A percentile compares a stretch with the other conserved stretches of the same genome.
phyloP scores from a whole-genome alignment of 2,113 vertebrate genomes.

The Fregetta grallaria region DNA sequence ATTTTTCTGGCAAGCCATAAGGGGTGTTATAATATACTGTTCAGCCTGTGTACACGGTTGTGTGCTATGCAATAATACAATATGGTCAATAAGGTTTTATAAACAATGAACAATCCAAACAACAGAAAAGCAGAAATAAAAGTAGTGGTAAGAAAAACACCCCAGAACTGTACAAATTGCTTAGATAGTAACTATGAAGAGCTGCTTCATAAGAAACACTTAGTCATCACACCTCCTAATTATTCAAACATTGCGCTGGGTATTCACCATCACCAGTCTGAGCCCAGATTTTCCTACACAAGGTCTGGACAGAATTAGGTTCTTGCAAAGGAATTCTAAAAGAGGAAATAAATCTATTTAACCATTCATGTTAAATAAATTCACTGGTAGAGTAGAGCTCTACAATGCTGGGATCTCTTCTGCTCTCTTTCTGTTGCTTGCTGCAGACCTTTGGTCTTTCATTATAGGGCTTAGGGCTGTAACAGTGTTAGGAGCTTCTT shows the following conservation, averaged over 20 bases:
- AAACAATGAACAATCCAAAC: background rate
- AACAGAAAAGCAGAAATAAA: background rate
- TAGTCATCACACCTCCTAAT: background rate
- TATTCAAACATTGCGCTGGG: background rate
- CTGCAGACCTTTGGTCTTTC: background rate
- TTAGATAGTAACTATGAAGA: background rate
- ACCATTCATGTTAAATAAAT: background rate
- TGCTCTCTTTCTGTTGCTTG: background rate
- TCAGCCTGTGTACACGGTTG: accelerated
- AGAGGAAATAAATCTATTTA: background rate
- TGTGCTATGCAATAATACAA: background rate
- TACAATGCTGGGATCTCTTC: background rate
- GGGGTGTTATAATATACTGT: background rate
- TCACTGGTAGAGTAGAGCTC: background rate
- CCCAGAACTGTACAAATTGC: background rate
- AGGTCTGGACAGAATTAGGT: background rate
- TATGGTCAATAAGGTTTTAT: background rate
- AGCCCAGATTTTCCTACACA: background rate
- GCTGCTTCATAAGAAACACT: background rate
- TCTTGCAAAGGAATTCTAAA: background rate
- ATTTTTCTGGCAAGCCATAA: background rate
- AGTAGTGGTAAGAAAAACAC: background rate
- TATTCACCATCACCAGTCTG: background rate
- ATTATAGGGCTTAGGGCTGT: background rate
- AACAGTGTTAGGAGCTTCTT: background rate